phyloP scores from a whole-genome alignment of 2,888 invertebrate genomes.

The Iphiclides podalirius region DNA sequence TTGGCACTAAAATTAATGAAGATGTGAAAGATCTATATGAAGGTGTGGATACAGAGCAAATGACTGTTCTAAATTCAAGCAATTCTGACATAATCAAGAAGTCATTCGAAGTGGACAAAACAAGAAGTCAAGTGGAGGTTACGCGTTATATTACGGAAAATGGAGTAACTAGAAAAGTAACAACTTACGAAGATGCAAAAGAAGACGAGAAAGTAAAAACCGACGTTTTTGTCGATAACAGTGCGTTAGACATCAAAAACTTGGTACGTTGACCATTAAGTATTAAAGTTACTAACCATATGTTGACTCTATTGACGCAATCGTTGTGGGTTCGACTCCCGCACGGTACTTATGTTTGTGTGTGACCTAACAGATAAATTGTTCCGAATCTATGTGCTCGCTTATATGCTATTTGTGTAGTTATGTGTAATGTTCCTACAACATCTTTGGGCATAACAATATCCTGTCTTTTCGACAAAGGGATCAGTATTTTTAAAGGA shows the following conservation, averaged over 20 bases:
- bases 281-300: too few relatives aligned
- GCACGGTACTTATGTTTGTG: too few relatives aligned
- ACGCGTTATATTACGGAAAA: constrained; percentile 72
- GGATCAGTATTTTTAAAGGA: too few relatives aligned
- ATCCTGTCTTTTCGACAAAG: too few relatives aligned
- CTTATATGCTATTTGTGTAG: too few relatives aligned
- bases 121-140: constrained; percentile 73
- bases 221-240: constrained; percentile 76
- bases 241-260: constrained; percentile 74
- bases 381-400: too few relatives aligned
- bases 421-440: too few relatives aligned
- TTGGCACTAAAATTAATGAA: constrained; percentile 79
- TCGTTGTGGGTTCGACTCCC: too few relatives aligned
- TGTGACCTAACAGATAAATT: too few relatives aligned
- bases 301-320: too few relatives aligned
- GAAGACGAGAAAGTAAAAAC: constrained; percentile 73
- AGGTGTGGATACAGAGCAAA: constrained; percentile 66
- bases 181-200: constrained; percentile 75
- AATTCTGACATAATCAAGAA: constrained; percentile 64
- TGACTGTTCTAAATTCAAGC: constrained; percentile 55
- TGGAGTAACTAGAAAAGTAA: constrained; percentile 69
- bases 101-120: constrained; percentile 70
- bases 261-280: constrained; percentile 56
- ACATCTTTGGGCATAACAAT: too few relatives aligned
- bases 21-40: constrained; percentile 79